A percentile compares a stretch with the other conserved stretches of the same genome.
These are phyloP conservation scores for Drosophila pullipes DNA, from an alignment of 2,888 invertebrate species.

Conservation along the genomic window DNA sequence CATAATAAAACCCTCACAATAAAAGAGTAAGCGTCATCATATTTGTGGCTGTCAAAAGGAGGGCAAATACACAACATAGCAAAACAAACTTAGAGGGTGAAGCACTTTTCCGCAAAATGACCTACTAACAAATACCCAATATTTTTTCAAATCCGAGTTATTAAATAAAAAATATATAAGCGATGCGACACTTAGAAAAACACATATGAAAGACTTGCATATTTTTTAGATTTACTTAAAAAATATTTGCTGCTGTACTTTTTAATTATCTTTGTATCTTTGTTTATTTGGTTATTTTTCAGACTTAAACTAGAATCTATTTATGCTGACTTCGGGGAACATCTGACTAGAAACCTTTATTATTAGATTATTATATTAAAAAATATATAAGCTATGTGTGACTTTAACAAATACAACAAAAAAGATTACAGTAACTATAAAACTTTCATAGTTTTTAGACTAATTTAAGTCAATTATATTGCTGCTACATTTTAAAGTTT, in stretches of 20 bases:
- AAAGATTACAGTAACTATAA: background rate
- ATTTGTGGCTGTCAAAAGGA: slow-evolving; percentile 54
- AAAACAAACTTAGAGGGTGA: slow-evolving; percentile 31
- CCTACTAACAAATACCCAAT: slow-evolving; percentile 3
- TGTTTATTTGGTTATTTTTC: background rate
- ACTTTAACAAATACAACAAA: background rate
- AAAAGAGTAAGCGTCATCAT: slow-evolving; percentile 58
- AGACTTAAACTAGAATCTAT: background rate
- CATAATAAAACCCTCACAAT: slow-evolving; percentile 40
- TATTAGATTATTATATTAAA: background rate
- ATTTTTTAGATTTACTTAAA: background rate
- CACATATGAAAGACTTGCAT: accelerated
- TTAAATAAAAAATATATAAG: background rate
- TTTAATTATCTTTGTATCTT: background rate
- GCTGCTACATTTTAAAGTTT: background rate
- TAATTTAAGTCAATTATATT: background rate
- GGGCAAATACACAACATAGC: slow-evolving; percentile 27
- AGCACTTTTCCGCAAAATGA: too few relatives aligned
- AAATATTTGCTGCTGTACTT: background rate
- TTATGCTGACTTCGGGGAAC: background rate
- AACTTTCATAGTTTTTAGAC: background rate
- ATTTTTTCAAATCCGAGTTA: background rate
- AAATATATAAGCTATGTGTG: background rate
- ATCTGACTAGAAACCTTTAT: background rate
- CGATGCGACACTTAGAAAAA: background rate